Percentiles rank a stretch among this genome's conserved stretches.
Conservation (phyloP, 2,888 invertebrate species). For the Drosophila monieri region DNA sequence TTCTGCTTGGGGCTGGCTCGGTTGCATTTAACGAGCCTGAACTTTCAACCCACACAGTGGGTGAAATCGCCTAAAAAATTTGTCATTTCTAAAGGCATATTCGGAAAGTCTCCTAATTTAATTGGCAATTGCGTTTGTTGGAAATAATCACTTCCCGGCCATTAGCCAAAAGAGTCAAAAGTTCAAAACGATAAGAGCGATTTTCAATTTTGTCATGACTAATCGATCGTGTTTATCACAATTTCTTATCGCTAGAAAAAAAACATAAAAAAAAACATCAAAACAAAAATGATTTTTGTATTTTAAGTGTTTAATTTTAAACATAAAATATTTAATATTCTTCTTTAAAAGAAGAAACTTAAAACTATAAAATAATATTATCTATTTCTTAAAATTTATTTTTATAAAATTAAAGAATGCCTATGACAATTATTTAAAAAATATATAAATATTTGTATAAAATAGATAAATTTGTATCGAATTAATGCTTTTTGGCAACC, state of each 20-base stretch:
- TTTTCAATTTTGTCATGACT: not conserved
- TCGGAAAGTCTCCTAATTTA: not conserved
- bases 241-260: not conserved
- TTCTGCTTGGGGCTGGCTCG: not conserved
- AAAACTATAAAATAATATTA: too few species aligned
- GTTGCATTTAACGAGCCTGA: slow-evolving; percentile 40
- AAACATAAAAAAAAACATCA: not conserved
- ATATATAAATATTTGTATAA: too few species aligned
- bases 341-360: too few species aligned
- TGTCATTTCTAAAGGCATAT: not conserved
- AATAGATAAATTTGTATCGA: not conserved
- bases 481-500: not conserved
- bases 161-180: not conserved
- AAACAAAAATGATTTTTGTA: not conserved
- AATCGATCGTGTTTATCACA: not conserved
- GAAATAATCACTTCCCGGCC: not conserved
- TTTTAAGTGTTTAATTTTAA: not conserved
- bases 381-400: too few species aligned
- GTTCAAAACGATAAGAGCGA: not conserved
- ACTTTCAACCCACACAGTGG: slow-evolving; percentile 33
- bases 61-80: not conserved
- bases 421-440: too few species aligned
- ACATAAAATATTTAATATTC: too few species aligned
- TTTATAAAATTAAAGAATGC: too few species aligned
- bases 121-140: too few species aligned